Evolutionary conservation across 2,888 invertebrate species (phyloP), one percentile per base, ranked within the genome.

Genomic region (Villa cingulata): DNA sequence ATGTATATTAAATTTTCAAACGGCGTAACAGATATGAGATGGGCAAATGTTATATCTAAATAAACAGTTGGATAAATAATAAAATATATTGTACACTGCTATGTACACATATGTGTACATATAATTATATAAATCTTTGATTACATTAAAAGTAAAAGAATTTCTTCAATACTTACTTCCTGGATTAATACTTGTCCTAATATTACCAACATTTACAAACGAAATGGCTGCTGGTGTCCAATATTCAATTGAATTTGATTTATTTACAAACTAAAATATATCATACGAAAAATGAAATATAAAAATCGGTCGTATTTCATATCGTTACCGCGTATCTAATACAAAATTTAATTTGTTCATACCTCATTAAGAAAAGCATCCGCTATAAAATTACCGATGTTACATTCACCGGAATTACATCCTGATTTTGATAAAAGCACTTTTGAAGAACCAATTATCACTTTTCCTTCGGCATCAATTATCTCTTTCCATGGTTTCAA

Each of bases 1-100:
- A 81, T 71, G 57, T 85, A 80, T 50, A 87, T 70, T 41, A 74
- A 76, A 65, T 88, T 88, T 59, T 78, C 78, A 60, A 89, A 90
- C 1, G 90, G 90, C 50, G 80, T 72, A 19, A 80, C 75, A 56
- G 78, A 76, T 6, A 83, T 66, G 10, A 88, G 59, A 48, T 81
- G 80, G 44, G 78, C 80, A 37, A 79, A 81, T 1, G 83, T 84
- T 14, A 84, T 75, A 12, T 80, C 86, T 85, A 62, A 19, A 16
- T 36, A 16, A 3, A 36, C 15, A 36, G 41, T 20, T 23, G 20
- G 12, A 32, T 17, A 39, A 39, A 32, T n/a, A 16, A 15, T 17
- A 32, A 17, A 2, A 6, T 20, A 17, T 7, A 34, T 5, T 6
- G 39, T 9, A 34, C 4, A 9, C 7, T 23, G 4, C 23, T 6